Evolutionary conservation across 1,140 invertebrate species (phyloP), one percentile per base, ranked within the genome.

Genomic region (Drosophila nebulosa): DNA sequence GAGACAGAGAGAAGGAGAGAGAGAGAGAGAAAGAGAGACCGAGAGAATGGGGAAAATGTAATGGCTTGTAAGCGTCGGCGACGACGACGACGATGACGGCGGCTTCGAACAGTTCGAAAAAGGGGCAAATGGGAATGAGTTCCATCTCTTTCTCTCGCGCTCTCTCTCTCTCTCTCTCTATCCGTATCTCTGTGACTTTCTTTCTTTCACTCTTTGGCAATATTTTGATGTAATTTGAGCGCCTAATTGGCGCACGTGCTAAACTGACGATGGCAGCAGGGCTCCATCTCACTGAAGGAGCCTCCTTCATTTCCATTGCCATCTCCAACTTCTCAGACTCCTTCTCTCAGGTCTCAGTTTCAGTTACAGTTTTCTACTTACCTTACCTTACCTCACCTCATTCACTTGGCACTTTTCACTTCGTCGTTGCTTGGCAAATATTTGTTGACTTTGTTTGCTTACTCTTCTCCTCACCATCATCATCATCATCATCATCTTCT

Each of bases 151-250:
- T n/a, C n/a, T n/a, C 27, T 12, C 39, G 27, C 2, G 10, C 63
- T 21, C 26, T 24, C 50, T 36, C 10, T 57, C 9, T 36, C 32
- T 58, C 46, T 39, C n/a, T 30, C n/a, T 21, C 26, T 24, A 32
- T 36, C 10, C 51, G 7, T 36, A 24, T 58, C 46, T 39, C n/a
- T 30, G 10, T 14, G 12, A 9, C 53, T n/a, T 51, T 30, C 53
- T n/a, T 51, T 30, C 24, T 27, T 56, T 63, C 27, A 66, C 30
- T 67, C 65, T 57, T 69, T 57, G 62, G 61, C 75, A 89, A 89
- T 89, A 89, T 89, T 89, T 89, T 89, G 84, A 89, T 89, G 84
- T 89, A 89, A 89, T 89, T 89, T 88, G 79, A 83, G 78, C 78
- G 69, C 79, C 76, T 88, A 89, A 83, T 88, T 88, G 83, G 78